phyloP scores from a whole-genome alignment of 2,797 vertebrate genomes.

The Strix occidentalis region DNA sequence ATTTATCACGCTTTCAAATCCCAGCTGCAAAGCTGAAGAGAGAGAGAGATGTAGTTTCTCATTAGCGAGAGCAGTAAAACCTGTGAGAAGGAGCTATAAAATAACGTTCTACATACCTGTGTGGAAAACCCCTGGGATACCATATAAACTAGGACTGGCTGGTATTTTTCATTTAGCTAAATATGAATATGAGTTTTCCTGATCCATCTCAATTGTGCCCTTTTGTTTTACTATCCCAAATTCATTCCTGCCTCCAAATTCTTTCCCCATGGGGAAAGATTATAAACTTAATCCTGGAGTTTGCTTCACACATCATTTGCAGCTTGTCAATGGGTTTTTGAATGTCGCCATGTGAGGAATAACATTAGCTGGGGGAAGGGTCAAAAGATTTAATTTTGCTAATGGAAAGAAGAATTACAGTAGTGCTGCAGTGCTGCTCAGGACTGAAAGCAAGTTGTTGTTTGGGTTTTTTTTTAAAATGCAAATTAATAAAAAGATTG shows the following conservation, averaged over 20 bases:
- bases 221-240: constrained; percentile 34
- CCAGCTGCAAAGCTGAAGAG: constrained; percentile 44
- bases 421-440: neutral
- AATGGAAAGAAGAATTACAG: neutral
- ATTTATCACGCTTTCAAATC: constrained; percentile 74
- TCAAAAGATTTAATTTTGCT: neutral
- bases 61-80: constrained; percentile 67
- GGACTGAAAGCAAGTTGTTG: neutral
- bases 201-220: neutral
- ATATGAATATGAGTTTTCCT: constrained; percentile 28
- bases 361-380: constrained; percentile 3
- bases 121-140: neutral
- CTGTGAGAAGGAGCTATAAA: constrained; percentile 3
- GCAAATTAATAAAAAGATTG: neutral
- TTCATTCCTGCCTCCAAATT: constrained; percentile 42
- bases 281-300: constrained; percentile 67
- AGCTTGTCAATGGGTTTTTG: constrained; percentile 64
- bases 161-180: constrained; percentile 38
- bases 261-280: constrained; percentile 33
- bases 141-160: neutral
- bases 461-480: neutral
- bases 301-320: constrained; percentile 69
- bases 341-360: neutral
- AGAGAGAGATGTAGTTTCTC: constrained; percentile 67
- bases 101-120: neutral